Percentiles rank a stretch among this genome's conserved stretches.
Conservation (phyloP, 2,113 vertebrate species). For the Eurystomus gularis region DNA sequence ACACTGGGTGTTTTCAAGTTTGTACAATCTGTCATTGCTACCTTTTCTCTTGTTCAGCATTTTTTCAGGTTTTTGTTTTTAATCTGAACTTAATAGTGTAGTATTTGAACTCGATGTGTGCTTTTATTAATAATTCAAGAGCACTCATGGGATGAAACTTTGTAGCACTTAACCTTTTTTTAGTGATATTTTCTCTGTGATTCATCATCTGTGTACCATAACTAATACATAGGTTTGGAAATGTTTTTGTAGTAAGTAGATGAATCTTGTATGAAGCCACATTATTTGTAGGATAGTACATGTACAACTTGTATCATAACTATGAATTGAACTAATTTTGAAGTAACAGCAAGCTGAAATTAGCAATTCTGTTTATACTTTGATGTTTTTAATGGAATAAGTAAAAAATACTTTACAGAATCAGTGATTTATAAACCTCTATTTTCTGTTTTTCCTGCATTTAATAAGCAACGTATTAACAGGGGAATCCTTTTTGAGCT, state of each 20-base stretch:
- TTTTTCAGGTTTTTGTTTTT: background rate
- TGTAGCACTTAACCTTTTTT: background rate
- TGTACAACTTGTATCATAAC: background rate
- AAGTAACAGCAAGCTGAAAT: background rate
- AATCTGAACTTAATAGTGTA: background rate
- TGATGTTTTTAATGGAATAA: background rate
- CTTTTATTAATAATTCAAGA: background rate
- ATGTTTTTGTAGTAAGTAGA: background rate
- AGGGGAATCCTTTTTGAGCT: background rate
- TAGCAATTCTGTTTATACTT: background rate
- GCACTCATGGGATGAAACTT: background rate
- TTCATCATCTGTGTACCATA: background rate
- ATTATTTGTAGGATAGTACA: background rate
- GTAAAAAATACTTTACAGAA: background rate
- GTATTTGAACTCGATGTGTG: background rate
- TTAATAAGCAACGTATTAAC: background rate
- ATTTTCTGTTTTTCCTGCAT: background rate
- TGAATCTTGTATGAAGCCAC: background rate
- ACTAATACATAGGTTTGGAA: background rate
- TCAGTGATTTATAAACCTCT: background rate
- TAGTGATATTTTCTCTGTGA: background rate
- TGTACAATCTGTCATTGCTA: background rate
- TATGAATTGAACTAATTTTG: background rate
- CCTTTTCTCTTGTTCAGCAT: background rate
- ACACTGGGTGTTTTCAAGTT: rapidly evolving